Conservation (phyloP, 2,113 vertebrate species). For the Triplophysa rosa region DNA sequence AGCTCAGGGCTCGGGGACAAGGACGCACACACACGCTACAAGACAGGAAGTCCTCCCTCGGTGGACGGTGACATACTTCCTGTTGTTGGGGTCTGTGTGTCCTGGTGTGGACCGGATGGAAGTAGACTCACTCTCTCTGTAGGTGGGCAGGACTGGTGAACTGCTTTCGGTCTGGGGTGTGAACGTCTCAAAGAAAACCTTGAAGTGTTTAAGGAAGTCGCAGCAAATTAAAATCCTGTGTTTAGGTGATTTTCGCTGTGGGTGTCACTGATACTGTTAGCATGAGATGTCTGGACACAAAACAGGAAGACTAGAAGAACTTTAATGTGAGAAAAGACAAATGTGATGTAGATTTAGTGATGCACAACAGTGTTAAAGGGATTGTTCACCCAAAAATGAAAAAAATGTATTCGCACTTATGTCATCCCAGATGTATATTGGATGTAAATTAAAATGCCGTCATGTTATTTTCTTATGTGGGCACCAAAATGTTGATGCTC, state of each 20-base stretch:
- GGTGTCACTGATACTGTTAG: not conserved
- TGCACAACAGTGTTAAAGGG: no score
- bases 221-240: not conserved
- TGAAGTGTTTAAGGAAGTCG: constrained; percentile 1
- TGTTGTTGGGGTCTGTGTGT: constrained; percentile 29
- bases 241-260: not conserved
- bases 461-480: no score
- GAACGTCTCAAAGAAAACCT: not conserved
- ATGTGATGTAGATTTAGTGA: no score
- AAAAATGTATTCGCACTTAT: no score
- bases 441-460: no score
- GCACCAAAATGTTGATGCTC: no score
- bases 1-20: constrained; percentile 21
- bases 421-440: no score
- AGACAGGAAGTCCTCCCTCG: constrained; percentile 43
- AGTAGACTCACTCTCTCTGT: constrained; percentile 25
- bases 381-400: no score
- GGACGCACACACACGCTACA: constrained; percentile 21
- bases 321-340: no score
- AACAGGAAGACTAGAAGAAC: not conserved
- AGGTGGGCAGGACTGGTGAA: constrained; percentile 39
- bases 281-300: not conserved
- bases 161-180: constrained; percentile 8
- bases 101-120: constrained; percentile 21
- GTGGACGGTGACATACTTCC: constrained; percentile 41